Evolutionary conservation across 2,797 vertebrate species (phyloP).

Genomic region (Takifugu rubripes): DNA sequence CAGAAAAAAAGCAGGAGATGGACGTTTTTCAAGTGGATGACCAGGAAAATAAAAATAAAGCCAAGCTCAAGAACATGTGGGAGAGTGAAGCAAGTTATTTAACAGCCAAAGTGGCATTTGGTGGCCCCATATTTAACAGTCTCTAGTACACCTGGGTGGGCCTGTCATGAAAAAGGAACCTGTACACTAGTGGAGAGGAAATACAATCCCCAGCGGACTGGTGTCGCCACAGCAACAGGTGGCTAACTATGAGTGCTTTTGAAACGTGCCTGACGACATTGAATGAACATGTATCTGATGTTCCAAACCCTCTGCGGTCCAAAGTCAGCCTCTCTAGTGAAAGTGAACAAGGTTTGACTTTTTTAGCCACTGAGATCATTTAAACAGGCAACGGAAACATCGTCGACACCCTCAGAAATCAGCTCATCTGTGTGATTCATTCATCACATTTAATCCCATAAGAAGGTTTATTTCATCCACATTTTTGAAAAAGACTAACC

Average conservation of each 20-base stretch:
- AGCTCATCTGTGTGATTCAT: too few relatives aligned
- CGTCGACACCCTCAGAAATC: too few relatives aligned
- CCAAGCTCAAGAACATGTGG: constrained; percentile 1
- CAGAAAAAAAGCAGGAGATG: constrained; percentile 12
- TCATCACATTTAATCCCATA: too few relatives aligned
- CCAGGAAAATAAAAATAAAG: constrained; percentile 23
- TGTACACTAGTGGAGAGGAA: constrained; percentile 35
- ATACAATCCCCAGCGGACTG: constrained; percentile 39
- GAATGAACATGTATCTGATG: neutral
- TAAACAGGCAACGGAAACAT: too few relatives aligned
- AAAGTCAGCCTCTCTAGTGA: constrained; percentile 3
- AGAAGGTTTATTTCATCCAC: too few relatives aligned
- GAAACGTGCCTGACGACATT: constrained; percentile 25
- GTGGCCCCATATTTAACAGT: constrained; percentile 30
- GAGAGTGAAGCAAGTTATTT: constrained; percentile 1
- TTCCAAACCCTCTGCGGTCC: constrained; percentile 8
- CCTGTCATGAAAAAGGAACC: constrained; percentile 35
- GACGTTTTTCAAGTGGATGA: constrained; percentile 16
- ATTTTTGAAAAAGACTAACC: too few relatives aligned
- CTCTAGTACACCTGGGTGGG: constrained; percentile 40
- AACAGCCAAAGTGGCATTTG: constrained; percentile 32
- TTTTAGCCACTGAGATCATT: too few relatives aligned
- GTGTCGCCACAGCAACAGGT: constrained; percentile 69
- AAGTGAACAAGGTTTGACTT: constrained; percentile 8
- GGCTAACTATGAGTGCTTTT: constrained; percentile 43